Percentiles rank a stretch among this genome's conserved stretches.
These are phyloP conservation scores for Mylabris phalerata DNA, from an alignment of 1,140 invertebrate species.

Conservation along the genomic window DNA sequence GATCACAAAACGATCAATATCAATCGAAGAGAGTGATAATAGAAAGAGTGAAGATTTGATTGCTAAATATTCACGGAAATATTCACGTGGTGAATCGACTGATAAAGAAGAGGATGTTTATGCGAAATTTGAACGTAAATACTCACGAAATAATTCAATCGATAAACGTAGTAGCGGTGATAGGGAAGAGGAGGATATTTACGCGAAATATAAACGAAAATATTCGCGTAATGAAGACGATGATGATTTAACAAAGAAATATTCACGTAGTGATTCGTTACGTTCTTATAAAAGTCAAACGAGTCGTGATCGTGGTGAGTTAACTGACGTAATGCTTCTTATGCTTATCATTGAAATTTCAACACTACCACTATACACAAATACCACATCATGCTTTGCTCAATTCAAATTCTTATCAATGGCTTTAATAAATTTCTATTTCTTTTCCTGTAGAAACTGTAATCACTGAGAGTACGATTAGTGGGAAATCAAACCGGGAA, in stretches of 20 bases:
- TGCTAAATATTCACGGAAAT: neutral
- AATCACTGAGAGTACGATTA: neutral
- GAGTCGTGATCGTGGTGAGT: conserved; percentile 15
- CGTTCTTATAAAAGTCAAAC: no score
- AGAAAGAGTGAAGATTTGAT: neutral
- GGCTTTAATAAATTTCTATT: no score
- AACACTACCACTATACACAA: conserved; percentile 2
- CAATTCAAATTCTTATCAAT: no score
- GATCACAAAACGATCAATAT: conserved; percentile 23
- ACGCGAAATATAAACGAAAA: conserved; percentile 34
- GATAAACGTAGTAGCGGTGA: conserved; percentile 27
- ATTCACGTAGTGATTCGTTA: conserved; percentile 25
- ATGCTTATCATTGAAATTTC: neutral
- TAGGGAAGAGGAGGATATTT: conserved; percentile 32
- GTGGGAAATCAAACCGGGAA: neutral
- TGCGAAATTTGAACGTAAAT: conserved; percentile 41
- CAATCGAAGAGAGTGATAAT: conserved; percentile 22
- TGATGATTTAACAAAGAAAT: conserved; percentile 27
- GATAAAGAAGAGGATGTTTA: conserved; percentile 50
- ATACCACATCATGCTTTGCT: no score
- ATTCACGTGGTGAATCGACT: conserved; percentile 33
- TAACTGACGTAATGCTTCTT: conserved; percentile 2
- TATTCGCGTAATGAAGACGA: conserved; percentile 28
- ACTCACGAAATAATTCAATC: conserved; percentile 21
- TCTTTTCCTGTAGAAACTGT: conserved; percentile 2